Evolutionary conservation across 2,113 vertebrate genomes (phyloP), one percentile per base, ranked within the genome.

Genomic region (Odocoileus hemionus): DNA sequence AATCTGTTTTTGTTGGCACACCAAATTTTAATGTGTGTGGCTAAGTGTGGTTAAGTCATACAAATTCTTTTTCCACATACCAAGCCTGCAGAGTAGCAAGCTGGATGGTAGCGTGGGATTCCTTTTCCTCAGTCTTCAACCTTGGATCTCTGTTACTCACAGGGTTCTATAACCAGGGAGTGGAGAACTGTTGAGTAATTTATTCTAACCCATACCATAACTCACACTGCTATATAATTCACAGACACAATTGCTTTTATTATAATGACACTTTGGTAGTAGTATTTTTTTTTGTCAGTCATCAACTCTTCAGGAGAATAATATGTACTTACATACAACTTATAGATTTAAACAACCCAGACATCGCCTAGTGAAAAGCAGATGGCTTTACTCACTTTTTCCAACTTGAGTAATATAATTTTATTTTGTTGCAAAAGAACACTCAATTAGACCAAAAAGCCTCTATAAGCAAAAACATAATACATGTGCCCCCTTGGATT

Each of bases 161-260:
- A 98, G 88, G 94, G 30, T 85, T 88, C 89, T 57, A 87, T 54
- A 98, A 97, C 93, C 92, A 93, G 90, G 97, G 86, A 90, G 23
- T n/a, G 80, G 98, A 97, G 96, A 98, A 97, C 94, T 94, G 89
- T 57, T 98, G 92, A 98, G 98, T 98, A 98, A 98, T 98, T 98
- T 97, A 98, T 97, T 98, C 96, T 86, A 97, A 95, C 58, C 97
- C 95, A 98, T 87, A 98, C 61, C 87, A 96, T 98, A 94, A 97
- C 94, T 98, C 97, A 98, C 11, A 43, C 1, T 82, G 57, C 58
- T 92, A 64, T 94, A 43, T 95, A 97, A 97, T 93, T 98, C 95
- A 97, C 52, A 60, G 60, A 97, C 92, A 85, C 84, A 98, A 78
- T 3, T 28, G 91, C 87, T 96, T 97, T 97, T 89, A 96, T 94